Evolutionary conservation across 2,888 invertebrate species (phyloP), one percentile per base, ranked within the genome.

Genomic region (Ophion ellenae): DNA sequence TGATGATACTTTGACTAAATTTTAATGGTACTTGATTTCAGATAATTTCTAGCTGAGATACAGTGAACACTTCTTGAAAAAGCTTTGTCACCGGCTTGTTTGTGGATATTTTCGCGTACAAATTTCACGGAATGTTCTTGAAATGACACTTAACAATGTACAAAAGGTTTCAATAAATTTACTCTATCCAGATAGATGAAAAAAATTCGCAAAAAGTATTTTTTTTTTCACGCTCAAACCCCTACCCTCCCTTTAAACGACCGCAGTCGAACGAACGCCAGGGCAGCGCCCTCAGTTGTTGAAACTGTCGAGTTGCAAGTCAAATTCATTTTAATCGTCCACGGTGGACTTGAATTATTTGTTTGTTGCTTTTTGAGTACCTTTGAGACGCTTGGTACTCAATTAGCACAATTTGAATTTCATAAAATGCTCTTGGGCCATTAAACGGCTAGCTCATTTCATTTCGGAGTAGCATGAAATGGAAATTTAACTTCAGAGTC

Each of bases 361-460:
- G 57, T 73, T 63, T 45, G 47, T 45, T 67, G 11, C 17, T 71
- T 64, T 70, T 53, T 40, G 61, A 59, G 67, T 2, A 17, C 17
- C 67, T 73, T 73, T 47, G 28, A 10, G 45, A 14, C 53, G n/a
- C n/a, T 67, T 6, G 10, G 7, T 28, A 40, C 45, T 28, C 64
- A 9, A 20, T 69, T 47, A n/a, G 24, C 67, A 63, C 47, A n/a
- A 66, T 53, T 83, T 32, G 20, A 79, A 47, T 69, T 74, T 40
- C 36, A 63, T 69, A 28, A 59, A 79, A 70, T 24, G 20, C 20
- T 45, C 20, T 73, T 11, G 47, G 3, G 57, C 69, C 11, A 24
- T 11, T 71, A 36, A 82, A 14, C 28, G 20, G 64, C 53, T n/a
- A 11, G 64, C n/a, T 45, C 9, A 59, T 11, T 61, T 17, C 28